Evolutionary conservation across 2,113 vertebrate species (phyloP).

Genomic region (Hippoglossus stenolepis): DNA sequence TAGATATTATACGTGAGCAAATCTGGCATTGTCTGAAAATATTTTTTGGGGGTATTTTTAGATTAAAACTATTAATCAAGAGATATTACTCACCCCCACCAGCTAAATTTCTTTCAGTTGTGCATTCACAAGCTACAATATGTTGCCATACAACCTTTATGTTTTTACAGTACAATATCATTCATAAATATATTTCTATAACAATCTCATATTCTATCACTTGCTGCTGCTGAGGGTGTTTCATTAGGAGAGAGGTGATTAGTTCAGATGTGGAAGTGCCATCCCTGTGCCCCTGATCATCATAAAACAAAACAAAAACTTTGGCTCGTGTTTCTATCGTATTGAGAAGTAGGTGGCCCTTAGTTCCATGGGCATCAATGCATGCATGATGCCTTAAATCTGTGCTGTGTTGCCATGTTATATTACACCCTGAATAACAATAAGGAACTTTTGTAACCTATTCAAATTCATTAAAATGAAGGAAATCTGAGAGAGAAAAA

Average conservation of each 20-base stretch:
- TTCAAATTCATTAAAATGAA: background rate
- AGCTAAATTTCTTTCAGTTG: background rate
- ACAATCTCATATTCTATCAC: background rate
- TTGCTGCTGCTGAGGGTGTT: background rate
- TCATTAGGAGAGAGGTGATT: background rate
- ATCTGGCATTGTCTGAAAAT: background rate
- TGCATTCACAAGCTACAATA: background rate
- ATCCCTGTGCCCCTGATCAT: no score
- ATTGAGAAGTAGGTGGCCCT: background rate
- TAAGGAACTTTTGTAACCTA: background rate
- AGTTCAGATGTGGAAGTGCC: no score
- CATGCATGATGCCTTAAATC: background rate
- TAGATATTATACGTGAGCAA: background rate
- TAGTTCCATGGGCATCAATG: background rate
- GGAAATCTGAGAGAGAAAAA: background rate
- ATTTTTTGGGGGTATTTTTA: background rate
- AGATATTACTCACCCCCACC: no score
- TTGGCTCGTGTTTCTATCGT: background rate
- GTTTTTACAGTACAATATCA: background rate
- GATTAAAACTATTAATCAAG: background rate
- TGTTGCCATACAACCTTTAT: background rate
- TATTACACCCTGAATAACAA: conserved; percentile 1
- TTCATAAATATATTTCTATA: background rate
- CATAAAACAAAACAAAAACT: background rate
- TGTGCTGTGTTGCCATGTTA: background rate